Percentiles rank a stretch among this genome's conserved stretches.
Conservation (phyloP, 1,140 invertebrate genomes). For the Ylistrum balloti region DNA sequence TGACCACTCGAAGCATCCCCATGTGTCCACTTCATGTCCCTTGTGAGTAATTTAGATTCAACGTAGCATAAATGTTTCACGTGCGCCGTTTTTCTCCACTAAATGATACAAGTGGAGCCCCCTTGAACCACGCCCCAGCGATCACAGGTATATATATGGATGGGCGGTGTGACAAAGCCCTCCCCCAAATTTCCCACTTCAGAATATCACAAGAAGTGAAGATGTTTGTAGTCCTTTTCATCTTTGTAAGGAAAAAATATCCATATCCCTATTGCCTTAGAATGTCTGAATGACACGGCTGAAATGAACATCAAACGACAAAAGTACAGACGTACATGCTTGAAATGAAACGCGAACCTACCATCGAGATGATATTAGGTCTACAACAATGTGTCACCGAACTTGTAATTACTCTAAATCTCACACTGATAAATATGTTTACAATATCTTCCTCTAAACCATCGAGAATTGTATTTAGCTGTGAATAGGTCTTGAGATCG, state of each 20-base stretch:
- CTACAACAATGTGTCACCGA: background rate
- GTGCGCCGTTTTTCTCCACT: background rate
- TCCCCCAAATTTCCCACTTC: conserved; percentile 13
- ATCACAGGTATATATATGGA: background rate
- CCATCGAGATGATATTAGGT: background rate
- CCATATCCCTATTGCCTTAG: background rate
- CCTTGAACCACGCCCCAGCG: background rate
- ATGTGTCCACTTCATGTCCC: background rate
- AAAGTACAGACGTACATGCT: background rate
- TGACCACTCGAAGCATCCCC: conserved; percentile 4
- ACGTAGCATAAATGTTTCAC: background rate
- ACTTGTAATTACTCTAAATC: background rate
- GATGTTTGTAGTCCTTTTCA: conserved; percentile 13
- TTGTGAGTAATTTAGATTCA: no score
- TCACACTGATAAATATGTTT: background rate
- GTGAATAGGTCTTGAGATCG: background rate
- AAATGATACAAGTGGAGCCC: background rate
- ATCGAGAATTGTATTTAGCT: background rate
- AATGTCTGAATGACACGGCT: background rate
- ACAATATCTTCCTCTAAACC: background rate
- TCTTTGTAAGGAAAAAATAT: conserved; percentile 40
- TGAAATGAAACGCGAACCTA: conserved; percentile 24
- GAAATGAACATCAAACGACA: conserved; percentile 3
- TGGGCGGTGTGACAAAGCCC: background rate
- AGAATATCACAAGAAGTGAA: background rate